These are phyloP conservation scores for Hyaena hyaena DNA, from an alignment of 2,113 vertebrate species.

Conservation along the genomic window DNA sequence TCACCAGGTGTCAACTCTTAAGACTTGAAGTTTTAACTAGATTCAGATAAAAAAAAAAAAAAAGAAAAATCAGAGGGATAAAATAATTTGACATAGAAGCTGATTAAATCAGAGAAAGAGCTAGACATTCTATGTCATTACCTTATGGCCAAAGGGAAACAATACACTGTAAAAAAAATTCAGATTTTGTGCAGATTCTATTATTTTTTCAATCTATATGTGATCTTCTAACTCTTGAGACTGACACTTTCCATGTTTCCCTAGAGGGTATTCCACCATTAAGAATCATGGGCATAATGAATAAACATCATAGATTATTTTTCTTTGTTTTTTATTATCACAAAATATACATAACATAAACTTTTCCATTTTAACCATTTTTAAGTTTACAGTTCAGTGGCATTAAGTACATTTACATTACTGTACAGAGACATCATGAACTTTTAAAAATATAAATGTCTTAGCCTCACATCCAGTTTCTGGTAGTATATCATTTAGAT, in stretches of 20 bases:
- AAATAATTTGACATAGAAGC: neutral
- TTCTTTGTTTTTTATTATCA: neutral
- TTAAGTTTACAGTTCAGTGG: neutral
- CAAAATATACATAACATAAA: neutral
- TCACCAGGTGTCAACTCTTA: neutral
- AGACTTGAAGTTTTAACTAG: neutral
- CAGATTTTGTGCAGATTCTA: neutral
- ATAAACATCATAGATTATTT: neutral
- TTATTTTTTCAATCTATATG: neutral
- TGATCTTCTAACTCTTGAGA: neutral
- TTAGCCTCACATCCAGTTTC: neutral
- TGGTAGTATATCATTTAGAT: neutral
- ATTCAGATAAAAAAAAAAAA: neutral
- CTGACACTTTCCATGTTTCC: neutral
- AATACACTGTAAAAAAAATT: neutral
- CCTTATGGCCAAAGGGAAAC: neutral
- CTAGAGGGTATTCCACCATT: neutral
- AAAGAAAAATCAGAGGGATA: neutral
- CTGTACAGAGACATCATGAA: neutral
- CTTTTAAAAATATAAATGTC: neutral
- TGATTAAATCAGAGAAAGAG: neutral
- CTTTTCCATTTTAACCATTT: constrained; percentile 4
- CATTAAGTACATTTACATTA: neutral
- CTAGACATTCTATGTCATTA: neutral
- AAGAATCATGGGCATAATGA: neutral